Base-by-base conservation (phyloP, 2,797 vertebrate species). In the Eidolon dupreanum region DNA sequence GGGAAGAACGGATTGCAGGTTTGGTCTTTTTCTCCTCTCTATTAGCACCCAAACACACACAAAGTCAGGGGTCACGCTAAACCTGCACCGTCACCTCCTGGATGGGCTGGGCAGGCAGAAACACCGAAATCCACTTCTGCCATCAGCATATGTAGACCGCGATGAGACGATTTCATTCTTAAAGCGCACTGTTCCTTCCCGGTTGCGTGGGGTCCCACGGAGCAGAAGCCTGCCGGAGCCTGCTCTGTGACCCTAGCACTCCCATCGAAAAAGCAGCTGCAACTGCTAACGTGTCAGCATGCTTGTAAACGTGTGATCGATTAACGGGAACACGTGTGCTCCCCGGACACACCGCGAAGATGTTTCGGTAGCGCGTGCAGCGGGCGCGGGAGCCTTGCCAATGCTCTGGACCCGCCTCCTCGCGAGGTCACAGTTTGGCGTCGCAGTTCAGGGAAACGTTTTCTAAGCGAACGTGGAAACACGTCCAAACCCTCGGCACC, bases 401-500 rank as follows among this genome's bases (percentile, higher is more conserved):
- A 63, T 77, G 75, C 90, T 63, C 94, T n/a, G 46, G 87, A 61
- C 65, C 84, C 38, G 84, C 90, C 90, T 92, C 85, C 77, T 88
- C 31, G 79, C 73, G 57, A 94, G 83, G 94, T 97, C 94, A 95
- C 88, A 94, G 95, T 83, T 93, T 93, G 46, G 19, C 66, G 57
- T 91, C 88, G 93, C 93, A 66, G 86, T 79, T 93, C 74, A 66
- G 93, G 79, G 85, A 96, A 66, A 74, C 55, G 91, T 70, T 83
- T 88, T 87, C 55, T 96, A 88, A 93, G 91, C 68, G 91, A 88
- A 96, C 94, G 92, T 55, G 53, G 68, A 95, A 95, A 95, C 88
- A 74, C 46, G 61, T 82, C 92, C 91, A 90, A 91, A 96, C 63
- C 38, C 43, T 38, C 15, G 71, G 53, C 36, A 49, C 46, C 6